Percentiles rank a stretch among this genome's conserved stretches.
These are phyloP conservation scores for Macquaria ambigua DNA, from an alignment of 2,113 vertebrate species.

Conservation along the genomic window DNA sequence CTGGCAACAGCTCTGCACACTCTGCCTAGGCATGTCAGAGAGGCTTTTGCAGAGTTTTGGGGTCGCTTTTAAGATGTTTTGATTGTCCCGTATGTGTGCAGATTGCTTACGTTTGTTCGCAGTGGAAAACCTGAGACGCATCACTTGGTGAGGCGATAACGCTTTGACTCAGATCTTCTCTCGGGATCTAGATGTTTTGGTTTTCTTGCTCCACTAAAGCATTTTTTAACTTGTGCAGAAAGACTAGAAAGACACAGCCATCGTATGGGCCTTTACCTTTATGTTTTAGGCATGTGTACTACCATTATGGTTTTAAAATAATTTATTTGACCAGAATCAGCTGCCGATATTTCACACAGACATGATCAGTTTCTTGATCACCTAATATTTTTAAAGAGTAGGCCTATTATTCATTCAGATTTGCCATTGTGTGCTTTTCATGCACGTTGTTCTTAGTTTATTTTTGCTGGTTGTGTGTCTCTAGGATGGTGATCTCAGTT, in stretches of 20 bases:
- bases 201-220: slow-evolving; percentile 35
- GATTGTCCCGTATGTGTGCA: slow-evolving; percentile 55
- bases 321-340: background rate
- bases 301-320: background rate
- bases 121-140: slow-evolving; percentile 57
- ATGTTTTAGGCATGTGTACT: background rate
- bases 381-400: background rate
- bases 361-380: background rate
- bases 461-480: background rate
- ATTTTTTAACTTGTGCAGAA: slow-evolving; percentile 5
- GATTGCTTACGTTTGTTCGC: slow-evolving; percentile 55
- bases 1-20: slow-evolving; percentile 54
- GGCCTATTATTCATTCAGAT: background rate
- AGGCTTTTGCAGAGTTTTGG: slow-evolving; percentile 38
- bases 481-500: too few relatives aligned
- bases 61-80: slow-evolving; percentile 65
- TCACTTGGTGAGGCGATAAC: slow-evolving; percentile 57
- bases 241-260: background rate
- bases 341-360: background rate
- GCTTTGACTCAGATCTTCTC: slow-evolving; percentile 17
- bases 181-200: slow-evolving; percentile 38
- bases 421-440: background rate
- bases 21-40: slow-evolving; percentile 73
- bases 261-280: background rate
- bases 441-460: background rate